Evolutionary conservation across 2,113 vertebrate species (phyloP), one percentile per base, ranked within the genome.

Genomic region (Bambusicola thoracicus): DNA sequence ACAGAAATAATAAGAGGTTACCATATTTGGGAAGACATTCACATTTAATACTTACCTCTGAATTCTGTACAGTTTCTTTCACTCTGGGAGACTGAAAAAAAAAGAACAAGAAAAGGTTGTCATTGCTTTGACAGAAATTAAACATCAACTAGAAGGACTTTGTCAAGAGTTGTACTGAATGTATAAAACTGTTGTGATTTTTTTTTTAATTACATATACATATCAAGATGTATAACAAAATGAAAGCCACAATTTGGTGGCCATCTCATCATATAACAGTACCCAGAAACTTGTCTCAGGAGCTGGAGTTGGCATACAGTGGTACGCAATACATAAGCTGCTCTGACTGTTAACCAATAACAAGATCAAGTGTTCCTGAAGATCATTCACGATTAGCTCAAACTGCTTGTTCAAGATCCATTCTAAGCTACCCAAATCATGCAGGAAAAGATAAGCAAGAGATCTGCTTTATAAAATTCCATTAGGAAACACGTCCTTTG

Each of bases 11-110:
- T 17, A 22, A 86, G 30, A 29, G 68, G 21, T 22, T 22, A 82
- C 13, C 16, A 49, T 24, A 76, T 55, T 59, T 10, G 20, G 30
- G 63, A 74, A 84, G 32, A 19, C 49, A 41, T 44, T 34, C 65
- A 30, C 78, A 87, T 36, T 72, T 81, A 8, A 17, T 63, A 95
- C 98, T 97, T 93, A 99, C 99, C 98, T 99, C 99, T 8, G 98
- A 98, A 95, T 98, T 98, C 95, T 98, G 97, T 67, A 97, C 89
- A 85, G 98, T 98, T 87, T 99, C 99, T 97, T 99, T 99, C 95
- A 99, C 99, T 98, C 99, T 98, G 32, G 99, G 99, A 94, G 99
- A 99, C 99, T 99, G 86, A 92, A 96, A 96, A 97, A 95, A 97
- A 87, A 97, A 87, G n/a, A n/a, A 97, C 25, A 96, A 96, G 77